phyloP scores from a whole-genome alignment of 2,113 vertebrate species.

The Brachyhypopomus gauderio region DNA sequence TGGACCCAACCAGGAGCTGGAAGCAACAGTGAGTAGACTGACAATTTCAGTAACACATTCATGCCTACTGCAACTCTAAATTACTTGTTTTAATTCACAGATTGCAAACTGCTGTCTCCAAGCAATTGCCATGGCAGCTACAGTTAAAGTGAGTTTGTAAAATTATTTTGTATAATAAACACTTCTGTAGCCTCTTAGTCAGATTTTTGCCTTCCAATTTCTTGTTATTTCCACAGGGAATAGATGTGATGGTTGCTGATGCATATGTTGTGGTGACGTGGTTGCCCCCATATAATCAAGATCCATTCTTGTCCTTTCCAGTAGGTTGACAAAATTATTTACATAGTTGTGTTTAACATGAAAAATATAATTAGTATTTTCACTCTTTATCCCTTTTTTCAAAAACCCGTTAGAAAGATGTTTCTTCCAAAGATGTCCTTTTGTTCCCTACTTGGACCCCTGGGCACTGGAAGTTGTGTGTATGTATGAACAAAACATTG shows the following conservation, averaged over 20 bases:
- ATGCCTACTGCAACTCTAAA: no score
- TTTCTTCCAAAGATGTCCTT: slow-evolving; percentile 8
- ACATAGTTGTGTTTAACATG: not conserved
- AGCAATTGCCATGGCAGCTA: no score
- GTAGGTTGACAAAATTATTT: not conserved
- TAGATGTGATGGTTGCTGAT: slow-evolving; percentile 15
- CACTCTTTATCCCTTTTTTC: not conserved
- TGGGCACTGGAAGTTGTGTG: slow-evolving; percentile 16
- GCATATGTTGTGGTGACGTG: not conserved
- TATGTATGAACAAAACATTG: not conserved
- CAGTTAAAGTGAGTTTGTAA: no score
- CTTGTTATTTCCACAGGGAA: slow-evolving; percentile 14
- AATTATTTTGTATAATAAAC: no score
- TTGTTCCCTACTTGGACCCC: slow-evolving; percentile 1
- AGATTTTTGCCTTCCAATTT: no score
- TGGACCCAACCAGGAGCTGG: no score
- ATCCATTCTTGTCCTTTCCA: slow-evolving; percentile 12
- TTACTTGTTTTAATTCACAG: no score
- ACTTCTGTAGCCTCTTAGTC: no score
- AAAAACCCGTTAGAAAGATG: not conserved
- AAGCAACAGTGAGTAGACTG: no score
- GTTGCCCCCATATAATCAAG: slow-evolving; percentile 16
- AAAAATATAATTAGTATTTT: slow-evolving; percentile 3
- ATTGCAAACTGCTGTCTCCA: no score
- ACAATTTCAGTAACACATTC: no score